Base-by-base conservation (phyloP, 2,888 invertebrate genomes). In the Drosophila anomalata region DNA sequence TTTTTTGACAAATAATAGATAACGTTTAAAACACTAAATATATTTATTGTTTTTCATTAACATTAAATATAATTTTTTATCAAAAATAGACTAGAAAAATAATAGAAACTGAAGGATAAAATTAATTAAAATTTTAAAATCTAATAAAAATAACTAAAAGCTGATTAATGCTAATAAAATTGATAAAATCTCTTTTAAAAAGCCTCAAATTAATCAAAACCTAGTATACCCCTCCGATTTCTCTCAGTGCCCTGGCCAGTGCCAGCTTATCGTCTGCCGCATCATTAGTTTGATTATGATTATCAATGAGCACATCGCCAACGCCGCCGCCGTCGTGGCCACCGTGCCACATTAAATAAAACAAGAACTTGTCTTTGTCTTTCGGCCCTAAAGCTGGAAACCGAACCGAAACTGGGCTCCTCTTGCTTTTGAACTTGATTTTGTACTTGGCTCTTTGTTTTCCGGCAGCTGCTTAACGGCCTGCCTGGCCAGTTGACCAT, bases 251-350 rank as follows among this genome's bases (percentile, higher is more conserved):
- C 36, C 14, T 3, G 26, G 9, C 9, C 47, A 24, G 22, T 41
- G 54, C 17, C 53, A 56, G 78, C 80, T 86, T 80, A 80, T 86
- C 87, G 75, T 76, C 81, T 62, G 78, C 74, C 76, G 85, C 87
- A 78, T 83, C 85, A 87, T 83, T 87, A 87, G 85, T 87, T 87
- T 87, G 82, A 87, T 83, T 83, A 87, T 85, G 82, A 85, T 87
- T 87, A 83, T 83, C 83, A 87, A 83, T 85, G 82, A 73, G 79
- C 82, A 76, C 77, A 83, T 81, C 72, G 73, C 67, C 77, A 69
- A 50, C 44, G 67, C 62, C 47, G 56, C 41, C 47, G 54, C 48
- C 75, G 66, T 44, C 36, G 66, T 59, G 44, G 51, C 42, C 42
- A 56, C 53, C 50, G 47, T 53, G 54, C 63, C 55, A 70, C 82